These are phyloP conservation scores for Entomyzon cyanotis DNA, from an alignment of 2,113 vertebrate species.

Conservation along the genomic window DNA sequence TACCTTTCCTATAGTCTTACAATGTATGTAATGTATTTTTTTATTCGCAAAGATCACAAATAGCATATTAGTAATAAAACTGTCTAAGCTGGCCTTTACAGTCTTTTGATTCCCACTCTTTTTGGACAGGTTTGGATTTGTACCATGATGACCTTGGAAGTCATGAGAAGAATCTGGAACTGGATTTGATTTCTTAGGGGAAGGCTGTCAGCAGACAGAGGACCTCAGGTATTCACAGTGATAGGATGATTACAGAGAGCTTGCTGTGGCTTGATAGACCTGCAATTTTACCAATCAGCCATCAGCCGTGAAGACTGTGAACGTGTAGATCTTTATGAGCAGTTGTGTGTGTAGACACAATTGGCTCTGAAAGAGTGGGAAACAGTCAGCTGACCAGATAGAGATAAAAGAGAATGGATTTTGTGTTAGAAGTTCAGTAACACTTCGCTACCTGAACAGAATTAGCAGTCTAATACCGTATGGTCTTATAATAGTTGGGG, in stretches of 20 bases:
- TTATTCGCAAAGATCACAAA: background rate
- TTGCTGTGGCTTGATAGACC: background rate
- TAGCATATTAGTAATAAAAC: background rate
- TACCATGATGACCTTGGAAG: background rate
- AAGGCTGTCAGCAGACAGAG: background rate
- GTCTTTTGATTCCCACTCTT: rapidly evolving
- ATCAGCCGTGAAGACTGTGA: background rate
- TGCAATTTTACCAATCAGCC: background rate
- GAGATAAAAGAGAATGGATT: background rate
- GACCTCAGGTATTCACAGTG: background rate
- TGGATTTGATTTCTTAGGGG: background rate
- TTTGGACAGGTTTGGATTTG: background rate
- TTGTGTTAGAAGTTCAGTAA: background rate
- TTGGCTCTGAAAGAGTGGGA: background rate
- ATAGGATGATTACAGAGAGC: background rate
- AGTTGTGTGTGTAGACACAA: background rate
- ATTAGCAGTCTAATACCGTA: background rate
- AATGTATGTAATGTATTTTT: rapidly evolving
- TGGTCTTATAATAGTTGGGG: background rate
- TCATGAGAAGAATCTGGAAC: background rate
- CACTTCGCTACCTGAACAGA: background rate
- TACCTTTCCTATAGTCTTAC: background rate
- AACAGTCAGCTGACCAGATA: background rate
- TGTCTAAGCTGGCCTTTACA: background rate
- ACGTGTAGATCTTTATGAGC: background rate